Base-by-base conservation (phyloP, 2,113 vertebrate genomes). In the Dendrocopos noguchii region DNA sequence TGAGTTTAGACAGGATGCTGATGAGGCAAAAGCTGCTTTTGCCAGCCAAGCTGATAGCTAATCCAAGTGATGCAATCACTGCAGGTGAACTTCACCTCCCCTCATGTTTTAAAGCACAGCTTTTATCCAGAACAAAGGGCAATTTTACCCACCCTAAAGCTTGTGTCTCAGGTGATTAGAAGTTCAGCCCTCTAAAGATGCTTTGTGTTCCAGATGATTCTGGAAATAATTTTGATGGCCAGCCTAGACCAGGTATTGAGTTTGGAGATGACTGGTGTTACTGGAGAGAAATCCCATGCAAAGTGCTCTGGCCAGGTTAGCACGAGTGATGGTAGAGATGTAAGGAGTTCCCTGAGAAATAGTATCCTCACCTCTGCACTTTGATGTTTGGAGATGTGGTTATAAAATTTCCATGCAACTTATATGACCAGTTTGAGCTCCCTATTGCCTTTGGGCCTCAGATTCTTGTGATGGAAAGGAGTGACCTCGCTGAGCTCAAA, bases 391-490 rank as follows among this genome's bases (percentile, higher is more conserved):
- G 29, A 10, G 60, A 4, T 21, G 28, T 4, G 44, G 18, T 31
- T 24, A 4, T 1, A 1, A 25, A 25, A 28, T 13, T 33, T 68
- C 15, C 24, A 6, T 9, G 6, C 36, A 6, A 47, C 0, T 7
- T 15, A 2, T 12, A 12, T 12, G 7, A 6, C 52, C 59, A 71
- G 29, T 16, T 63, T 52, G 4, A 2, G n/a, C 29, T 21, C 66
- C 15, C 0, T 1, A 0, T 16, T 64, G 47, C 4, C 57, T 73
- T 67, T 42, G n/a, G 53, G 20, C 53, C 9, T 29, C n/a, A 17
- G n/a, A 39, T 67, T 22, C 22, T 50, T 18, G 12, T 1, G 29
- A 5, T 17, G 57, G 78, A 46, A 65, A 50, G 10, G 21, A 39
- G 57, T 17, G 12, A 44, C 15, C 63, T 60, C 46, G 24, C 4